Percentiles rank a stretch among this genome's conserved stretches.
These are phyloP conservation scores for Rhinolophus ferrumequinum DNA, from an alignment of 2,113 vertebrate genomes.

Conservation along the genomic window DNA sequence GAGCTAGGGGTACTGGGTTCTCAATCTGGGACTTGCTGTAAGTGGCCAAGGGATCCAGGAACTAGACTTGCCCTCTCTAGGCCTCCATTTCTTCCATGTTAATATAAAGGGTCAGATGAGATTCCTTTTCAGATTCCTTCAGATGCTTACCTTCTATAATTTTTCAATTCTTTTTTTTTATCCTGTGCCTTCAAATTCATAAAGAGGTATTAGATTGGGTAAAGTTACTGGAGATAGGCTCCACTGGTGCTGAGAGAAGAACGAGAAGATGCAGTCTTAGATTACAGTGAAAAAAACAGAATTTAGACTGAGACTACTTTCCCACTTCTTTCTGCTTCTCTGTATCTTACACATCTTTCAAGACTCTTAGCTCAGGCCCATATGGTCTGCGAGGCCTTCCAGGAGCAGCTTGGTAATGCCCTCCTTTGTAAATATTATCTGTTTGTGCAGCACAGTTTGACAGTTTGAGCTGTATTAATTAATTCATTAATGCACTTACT, in stretches of 20 bases:
- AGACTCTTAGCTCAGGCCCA: background rate
- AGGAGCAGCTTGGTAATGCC: background rate
- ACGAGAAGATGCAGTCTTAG: background rate
- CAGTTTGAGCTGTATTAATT: constrained; percentile 11
- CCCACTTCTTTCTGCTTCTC: background rate
- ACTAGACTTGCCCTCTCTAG: background rate
- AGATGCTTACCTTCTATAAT: background rate
- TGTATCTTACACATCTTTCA: background rate
- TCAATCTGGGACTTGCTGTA: background rate
- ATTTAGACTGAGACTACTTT: background rate
- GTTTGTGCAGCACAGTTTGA: background rate
- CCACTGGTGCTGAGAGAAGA: background rate
- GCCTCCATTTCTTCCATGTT: background rate
- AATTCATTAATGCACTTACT: constrained; percentile 34
- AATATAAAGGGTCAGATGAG: background rate
- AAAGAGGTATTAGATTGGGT: background rate
- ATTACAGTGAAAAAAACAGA: background rate
- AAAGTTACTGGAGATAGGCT: background rate
- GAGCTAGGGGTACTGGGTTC: background rate
- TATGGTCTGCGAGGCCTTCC: constrained; percentile 26
- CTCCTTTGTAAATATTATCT: constrained; percentile 50
- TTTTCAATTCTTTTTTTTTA: background rate
- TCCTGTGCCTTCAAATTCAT: background rate
- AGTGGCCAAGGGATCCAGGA: background rate
- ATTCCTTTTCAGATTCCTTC: background rate